These are phyloP conservation scores for Cyclina sinensis DNA, from an alignment of 1,140 invertebrate species.

Conservation along the genomic window DNA sequence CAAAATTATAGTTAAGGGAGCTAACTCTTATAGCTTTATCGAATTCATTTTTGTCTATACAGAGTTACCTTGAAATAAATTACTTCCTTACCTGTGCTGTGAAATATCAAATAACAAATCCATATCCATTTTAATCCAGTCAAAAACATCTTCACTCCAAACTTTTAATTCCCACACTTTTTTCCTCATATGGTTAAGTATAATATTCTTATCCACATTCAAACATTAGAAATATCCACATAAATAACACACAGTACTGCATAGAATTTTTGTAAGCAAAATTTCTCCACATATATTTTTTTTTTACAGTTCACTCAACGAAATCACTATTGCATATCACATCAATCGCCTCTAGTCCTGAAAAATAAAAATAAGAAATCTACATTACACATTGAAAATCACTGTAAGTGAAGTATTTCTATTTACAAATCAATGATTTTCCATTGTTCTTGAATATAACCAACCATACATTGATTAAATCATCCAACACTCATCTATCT, in stretches of 20 bases:
- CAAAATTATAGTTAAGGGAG: background rate
- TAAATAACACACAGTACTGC: background rate
- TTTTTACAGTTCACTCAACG: too few species aligned
- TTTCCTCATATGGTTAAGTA: background rate
- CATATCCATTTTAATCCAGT: conserved; percentile 1
- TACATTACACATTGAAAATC: background rate
- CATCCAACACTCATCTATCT: background rate
- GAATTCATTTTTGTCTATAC: background rate
- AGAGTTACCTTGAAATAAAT: background rate
- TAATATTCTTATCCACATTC: conserved; percentile 3
- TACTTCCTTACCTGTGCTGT: background rate
- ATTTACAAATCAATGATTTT: background rate
- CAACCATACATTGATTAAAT: background rate
- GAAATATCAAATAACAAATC: background rate
- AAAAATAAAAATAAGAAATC: background rate
- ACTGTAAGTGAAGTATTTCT: too few species aligned
- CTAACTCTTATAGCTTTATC: background rate
- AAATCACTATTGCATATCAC: too few species aligned
- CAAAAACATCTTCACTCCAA: conserved; percentile 10
- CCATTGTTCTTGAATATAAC: conserved; percentile 1
- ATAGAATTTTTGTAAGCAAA: too few species aligned
- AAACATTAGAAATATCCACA: background rate
- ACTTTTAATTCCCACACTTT: background rate
- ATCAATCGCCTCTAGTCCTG: too few species aligned
- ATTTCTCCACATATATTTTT: background rate